Evolutionary conservation across 2,888 invertebrate species (phyloP).

Genomic region (Lasius fuliginosus): DNA sequence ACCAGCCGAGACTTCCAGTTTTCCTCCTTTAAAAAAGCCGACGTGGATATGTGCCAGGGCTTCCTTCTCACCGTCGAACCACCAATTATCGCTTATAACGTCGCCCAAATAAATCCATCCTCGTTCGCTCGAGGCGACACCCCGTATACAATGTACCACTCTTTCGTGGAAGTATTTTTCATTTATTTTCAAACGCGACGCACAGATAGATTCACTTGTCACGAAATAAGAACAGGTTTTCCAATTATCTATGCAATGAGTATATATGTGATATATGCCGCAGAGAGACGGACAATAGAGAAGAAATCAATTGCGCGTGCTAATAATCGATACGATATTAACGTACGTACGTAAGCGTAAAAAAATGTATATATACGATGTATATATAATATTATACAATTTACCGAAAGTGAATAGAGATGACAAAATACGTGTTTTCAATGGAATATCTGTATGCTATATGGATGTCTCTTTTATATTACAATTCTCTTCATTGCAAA

Average conservation of each 20-base stretch:
- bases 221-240: constrained; percentile 28
- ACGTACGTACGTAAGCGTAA: constrained; percentile 53
- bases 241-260: constrained; percentile 44
- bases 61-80: constrained; percentile 57
- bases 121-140: constrained; percentile 26
- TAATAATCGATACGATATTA: constrained; percentile 57
- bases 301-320: constrained; percentile 60
- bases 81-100: constrained; percentile 49
- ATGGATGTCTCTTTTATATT: background rate
- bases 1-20: constrained; percentile 83
- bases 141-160: constrained; percentile 40
- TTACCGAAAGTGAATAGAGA: constrained; percentile 25
- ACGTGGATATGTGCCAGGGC: constrained; percentile 77
- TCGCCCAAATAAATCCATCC: constrained; percentile 38
- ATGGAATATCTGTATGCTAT: background rate
- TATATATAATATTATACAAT: constrained; percentile 19
- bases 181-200: constrained; percentile 49
- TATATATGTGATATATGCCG: background rate
- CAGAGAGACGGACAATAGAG: constrained; percentile 51
- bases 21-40: constrained; percentile 84
- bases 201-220: constrained; percentile 35
- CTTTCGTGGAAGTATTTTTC: constrained; percentile 11
- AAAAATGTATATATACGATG: constrained; percentile 38
- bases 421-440: constrained; percentile 22
- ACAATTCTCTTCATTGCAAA: background rate